Percentiles rank a stretch among this genome's conserved stretches.
Evolutionary conservation across 92 coral and sea anemone genomes (phyloP).

Genomic region (Muricea muricata): DNA sequence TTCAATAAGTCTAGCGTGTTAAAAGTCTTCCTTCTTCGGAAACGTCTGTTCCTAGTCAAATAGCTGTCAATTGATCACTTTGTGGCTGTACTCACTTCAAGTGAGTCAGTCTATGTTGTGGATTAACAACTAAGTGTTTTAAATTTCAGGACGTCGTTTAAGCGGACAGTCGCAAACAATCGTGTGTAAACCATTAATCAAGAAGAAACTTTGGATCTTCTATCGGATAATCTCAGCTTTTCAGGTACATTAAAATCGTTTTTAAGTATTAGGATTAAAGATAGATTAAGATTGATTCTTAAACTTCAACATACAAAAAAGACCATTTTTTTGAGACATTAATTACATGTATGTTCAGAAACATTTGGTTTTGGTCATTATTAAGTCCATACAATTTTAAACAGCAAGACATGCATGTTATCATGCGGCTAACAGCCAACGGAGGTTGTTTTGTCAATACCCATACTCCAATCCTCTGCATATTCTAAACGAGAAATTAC

Average conservation of each 20-base stretch:
- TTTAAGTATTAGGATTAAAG: not conserved
- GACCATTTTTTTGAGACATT: too few relatives aligned
- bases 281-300: not conserved
- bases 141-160: too few relatives aligned
- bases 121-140: too few relatives aligned
- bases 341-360: not conserved
- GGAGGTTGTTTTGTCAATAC: too few relatives aligned
- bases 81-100: not conserved
- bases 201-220: not conserved
- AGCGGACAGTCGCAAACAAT: not conserved
- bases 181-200: not conserved
- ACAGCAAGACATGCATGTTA: too few relatives aligned
- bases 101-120: not conserved
- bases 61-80: not conserved
- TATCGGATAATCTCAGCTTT: not conserved
- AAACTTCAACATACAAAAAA: too few relatives aligned
- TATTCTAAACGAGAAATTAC: too few relatives aligned
- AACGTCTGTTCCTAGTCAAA: not conserved
- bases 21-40: not conserved
- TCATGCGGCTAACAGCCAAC: too few relatives aligned
- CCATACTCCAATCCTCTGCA: too few relatives aligned
- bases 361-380: not conserved
- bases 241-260: not conserved
- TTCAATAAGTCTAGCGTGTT: not conserved
- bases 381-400: too few relatives aligned